Evolutionary conservation across 2,888 invertebrate species (phyloP).

Genomic region (Theretra japonica): DNA sequence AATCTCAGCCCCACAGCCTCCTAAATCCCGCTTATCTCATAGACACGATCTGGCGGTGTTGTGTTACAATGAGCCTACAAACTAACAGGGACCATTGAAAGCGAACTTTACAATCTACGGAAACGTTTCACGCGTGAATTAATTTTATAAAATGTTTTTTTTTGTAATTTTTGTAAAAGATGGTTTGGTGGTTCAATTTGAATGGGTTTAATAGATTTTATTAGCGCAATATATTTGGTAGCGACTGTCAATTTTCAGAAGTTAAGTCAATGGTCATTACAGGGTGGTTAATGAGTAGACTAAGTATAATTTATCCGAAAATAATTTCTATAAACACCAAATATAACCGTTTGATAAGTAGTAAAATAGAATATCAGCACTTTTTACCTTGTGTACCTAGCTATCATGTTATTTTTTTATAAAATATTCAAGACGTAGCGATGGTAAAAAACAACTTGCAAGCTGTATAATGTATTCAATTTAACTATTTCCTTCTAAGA

Average conservation of each 20-base stretch:
- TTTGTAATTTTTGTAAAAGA: neutral
- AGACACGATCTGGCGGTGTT: conserved; percentile 44
- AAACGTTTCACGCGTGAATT: conserved; percentile 48
- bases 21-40: conserved; percentile 49
- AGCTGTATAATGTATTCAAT: too few species aligned
- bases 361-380: too few species aligned
- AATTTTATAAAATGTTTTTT: conserved; percentile 36
- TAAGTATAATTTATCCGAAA: too few species aligned
- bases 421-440: too few species aligned
- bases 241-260: neutral
- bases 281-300: too few species aligned
- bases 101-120: conserved; percentile 38
- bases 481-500: neutral
- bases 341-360: too few species aligned
- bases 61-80: conserved; percentile 40
- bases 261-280: too few species aligned
- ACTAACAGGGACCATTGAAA: conserved; percentile 43
- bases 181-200: neutral
- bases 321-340: too few species aligned
- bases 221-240: neutral
- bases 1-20: conserved; percentile 54
- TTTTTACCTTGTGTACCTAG: too few species aligned
- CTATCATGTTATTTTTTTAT: too few species aligned
- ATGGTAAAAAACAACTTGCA: too few species aligned
- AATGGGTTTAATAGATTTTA: conserved; percentile 1